Evolutionary conservation across 37 sponge, comb jelly and placozoan species (phyloP).

Genomic region (Halichondria panicea): DNA sequence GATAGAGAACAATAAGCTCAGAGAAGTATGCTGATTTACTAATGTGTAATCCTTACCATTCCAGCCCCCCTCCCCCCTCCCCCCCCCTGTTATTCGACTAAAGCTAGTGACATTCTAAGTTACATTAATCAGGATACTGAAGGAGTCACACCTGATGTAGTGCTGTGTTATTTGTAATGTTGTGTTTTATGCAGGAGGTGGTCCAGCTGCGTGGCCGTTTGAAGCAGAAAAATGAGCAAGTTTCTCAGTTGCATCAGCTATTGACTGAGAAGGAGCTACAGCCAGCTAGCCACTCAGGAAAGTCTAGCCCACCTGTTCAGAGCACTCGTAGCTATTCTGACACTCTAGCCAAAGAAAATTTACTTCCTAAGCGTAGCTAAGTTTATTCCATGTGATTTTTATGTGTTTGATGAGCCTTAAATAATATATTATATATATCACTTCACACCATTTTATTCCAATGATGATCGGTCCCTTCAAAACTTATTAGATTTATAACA

Average conservation of each 20-base stretch:
- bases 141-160: background rate
- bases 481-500: too few relatives aligned
- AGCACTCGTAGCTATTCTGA: too few relatives aligned
- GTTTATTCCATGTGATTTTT: too few relatives aligned
- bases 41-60: background rate
- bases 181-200: conserved; percentile 34
- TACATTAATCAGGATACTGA: background rate
- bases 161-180: background rate
- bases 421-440: background rate
- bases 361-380: too few relatives aligned
- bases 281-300: background rate
- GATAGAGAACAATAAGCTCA: conserved; percentile 70
- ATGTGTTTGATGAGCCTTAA: too few relatives aligned
- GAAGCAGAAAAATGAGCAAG: conserved; percentile 22
- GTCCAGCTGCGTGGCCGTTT: conserved; percentile 24
- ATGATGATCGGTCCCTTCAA: too few relatives aligned
- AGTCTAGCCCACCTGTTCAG: too few relatives aligned
- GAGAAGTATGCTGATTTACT: conserved; percentile 49
- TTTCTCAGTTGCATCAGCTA: conserved; percentile 13
- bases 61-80: background rate
- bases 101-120: background rate
- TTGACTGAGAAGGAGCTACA: conserved; percentile 22
- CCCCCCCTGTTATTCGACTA: background rate
- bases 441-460: background rate
- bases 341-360: too few relatives aligned